Base-by-base conservation (phyloP, 2,113 vertebrate genomes). In the Casuarius casuarius region DNA sequence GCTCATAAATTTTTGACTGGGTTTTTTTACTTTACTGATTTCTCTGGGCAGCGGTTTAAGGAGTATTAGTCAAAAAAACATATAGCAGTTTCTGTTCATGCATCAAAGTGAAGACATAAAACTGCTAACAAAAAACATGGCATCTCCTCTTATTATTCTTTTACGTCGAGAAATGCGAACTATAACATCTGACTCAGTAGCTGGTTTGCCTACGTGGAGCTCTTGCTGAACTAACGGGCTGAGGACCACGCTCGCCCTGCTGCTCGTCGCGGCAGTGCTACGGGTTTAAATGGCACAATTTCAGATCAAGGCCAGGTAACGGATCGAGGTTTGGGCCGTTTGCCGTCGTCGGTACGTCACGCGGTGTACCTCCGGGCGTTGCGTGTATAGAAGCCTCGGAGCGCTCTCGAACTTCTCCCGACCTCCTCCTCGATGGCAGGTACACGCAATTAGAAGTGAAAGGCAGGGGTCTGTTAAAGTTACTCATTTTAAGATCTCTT, bases 191-290 rank as follows among this genome's bases (percentile, higher is more conserved):
- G 86, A 66, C 54, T 35, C 0, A 1, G 75, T 80, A 89, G 68
- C 40, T 93, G 76, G 49, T 90, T 48, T 65, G 79, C 62, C 83
- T 59, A 1, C n/a, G 5, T 33, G 52, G 54, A 62, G 40, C 63
- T 74, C 26, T 38, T 49, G 9, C 28, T 1, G 3, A 75, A 87
- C 46, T 74, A 61, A 33, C 61, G 6, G 0, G 77, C 80, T 68
- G 68, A 21, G 67, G 78, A 74, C 94, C 84, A 87, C 89, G 25
- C 89, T 84, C 51, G 19, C 9, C 31, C 42, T 87, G 42, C 70
- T 95, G 49, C 65, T 97, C 94, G 89, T 91, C 84, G 51, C 21
- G 10, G 63, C 66, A 65, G 84, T 33, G 88, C 46, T 65, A 10
- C 12, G 5, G 56, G 40, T 7, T 94, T 86, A 54, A 78, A 89